These are phyloP conservation scores for Coleophora flavipennella DNA, from an alignment of 2,888 invertebrate species.

Conservation along the genomic window DNA sequence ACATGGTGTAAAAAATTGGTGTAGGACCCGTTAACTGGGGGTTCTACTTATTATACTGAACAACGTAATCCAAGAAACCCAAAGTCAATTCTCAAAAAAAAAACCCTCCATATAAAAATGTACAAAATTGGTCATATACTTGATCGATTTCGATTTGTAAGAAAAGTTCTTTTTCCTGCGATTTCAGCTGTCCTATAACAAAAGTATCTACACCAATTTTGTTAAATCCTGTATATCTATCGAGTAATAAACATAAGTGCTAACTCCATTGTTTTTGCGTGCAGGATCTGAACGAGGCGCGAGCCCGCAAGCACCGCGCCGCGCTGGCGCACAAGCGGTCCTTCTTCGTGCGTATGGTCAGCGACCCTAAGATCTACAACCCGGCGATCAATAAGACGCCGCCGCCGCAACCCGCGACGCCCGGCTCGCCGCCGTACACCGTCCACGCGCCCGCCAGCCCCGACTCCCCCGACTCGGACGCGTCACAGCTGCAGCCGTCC, in stretches of 20 bases:
- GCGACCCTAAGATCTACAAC: constrained; percentile 97
- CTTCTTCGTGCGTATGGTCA: constrained; percentile 98
- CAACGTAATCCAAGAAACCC: no score
- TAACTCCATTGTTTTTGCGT: constrained; percentile 14
- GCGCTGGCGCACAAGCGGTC: constrained; percentile 92
- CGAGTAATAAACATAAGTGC: neutral
- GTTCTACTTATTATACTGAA: no score
- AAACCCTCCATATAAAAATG: no score
- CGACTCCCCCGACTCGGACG: constrained; percentile 40
- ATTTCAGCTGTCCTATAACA: no score
- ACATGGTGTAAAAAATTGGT: no score
- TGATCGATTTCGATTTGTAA: no score
- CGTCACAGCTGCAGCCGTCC: constrained; percentile 29
- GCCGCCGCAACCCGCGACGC: constrained; percentile 72
- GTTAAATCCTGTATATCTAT: no score
- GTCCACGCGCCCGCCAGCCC: constrained; percentile 48
- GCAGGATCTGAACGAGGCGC: constrained; percentile 81
- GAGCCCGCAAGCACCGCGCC: constrained; percentile 82
- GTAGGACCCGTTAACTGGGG: no score
- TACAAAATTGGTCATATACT: no score
- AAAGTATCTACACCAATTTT: no score
- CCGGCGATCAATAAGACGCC: constrained; percentile 88
- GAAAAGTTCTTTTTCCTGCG: no score
- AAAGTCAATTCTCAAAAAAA: no score
- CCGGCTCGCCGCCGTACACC: constrained; percentile 59